Percentiles rank a stretch among this genome's conserved stretches.
Conservation (phyloP, 23 tunicate genomes). For the Halocynthia roretzi region DNA sequence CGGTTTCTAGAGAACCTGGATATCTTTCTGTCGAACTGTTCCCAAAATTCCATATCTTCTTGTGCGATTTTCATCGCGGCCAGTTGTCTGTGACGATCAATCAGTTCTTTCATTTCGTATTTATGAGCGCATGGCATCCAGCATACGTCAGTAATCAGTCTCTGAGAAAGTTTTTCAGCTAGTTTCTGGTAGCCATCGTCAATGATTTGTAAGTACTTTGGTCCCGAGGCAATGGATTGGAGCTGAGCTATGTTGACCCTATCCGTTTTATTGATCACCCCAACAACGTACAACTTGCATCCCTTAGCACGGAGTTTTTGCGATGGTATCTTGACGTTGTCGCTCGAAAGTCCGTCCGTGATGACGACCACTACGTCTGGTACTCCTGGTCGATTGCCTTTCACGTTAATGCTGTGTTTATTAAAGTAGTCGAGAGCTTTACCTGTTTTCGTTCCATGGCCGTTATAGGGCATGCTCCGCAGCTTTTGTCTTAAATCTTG, state of each 20-base stretch:
- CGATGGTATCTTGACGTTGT: conserved; percentile 33
- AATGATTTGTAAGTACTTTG: conserved; percentile 39
- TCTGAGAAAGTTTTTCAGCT: conserved; percentile 22
- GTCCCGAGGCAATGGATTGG: conserved; percentile 36
- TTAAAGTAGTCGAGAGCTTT: conserved; percentile 36
- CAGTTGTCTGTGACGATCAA: conserved; percentile 25
- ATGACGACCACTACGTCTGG: conserved; percentile 59
- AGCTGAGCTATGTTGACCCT: conserved; percentile 25
- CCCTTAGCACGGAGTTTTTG: conserved; percentile 11
- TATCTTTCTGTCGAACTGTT: conserved; percentile 3
- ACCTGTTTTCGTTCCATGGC: conserved; percentile 57
- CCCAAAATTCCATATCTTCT: conserved; percentile 27
- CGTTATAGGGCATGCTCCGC: conserved; percentile 43
- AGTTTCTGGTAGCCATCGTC: conserved; percentile 50
- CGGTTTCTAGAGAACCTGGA: too few relatives aligned
- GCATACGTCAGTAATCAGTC: conserved; percentile 43
- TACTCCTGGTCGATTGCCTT: conserved; percentile 57
- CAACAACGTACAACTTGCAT: conserved; percentile 48
- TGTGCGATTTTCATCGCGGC: conserved; percentile 2
- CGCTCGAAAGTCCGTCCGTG: conserved; percentile 54
- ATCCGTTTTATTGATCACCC: conserved; percentile 31
- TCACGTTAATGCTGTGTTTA: conserved; percentile 25
- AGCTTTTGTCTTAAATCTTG: conserved; percentile 28
- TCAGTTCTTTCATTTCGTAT: conserved; percentile 45
- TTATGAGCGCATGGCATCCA: conserved; percentile 56